phyloP scores from a whole-genome alignment of 1,140 invertebrate species.

The Temnothorax curvispinosus region DNA sequence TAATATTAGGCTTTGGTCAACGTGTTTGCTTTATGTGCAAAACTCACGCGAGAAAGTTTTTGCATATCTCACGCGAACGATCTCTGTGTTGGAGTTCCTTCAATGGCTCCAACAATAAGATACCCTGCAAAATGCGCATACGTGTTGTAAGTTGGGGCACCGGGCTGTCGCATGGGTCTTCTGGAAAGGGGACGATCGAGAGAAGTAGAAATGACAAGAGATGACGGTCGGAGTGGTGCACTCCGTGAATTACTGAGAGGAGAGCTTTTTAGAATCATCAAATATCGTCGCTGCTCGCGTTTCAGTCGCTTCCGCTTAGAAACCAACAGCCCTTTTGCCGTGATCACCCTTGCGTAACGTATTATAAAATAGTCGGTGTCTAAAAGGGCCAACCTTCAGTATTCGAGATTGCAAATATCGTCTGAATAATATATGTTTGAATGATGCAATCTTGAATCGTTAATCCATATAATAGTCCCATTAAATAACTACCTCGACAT shows the following conservation, averaged over 20 bases:
- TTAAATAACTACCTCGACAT: constrained; percentile 22
- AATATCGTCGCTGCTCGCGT: constrained; percentile 37
- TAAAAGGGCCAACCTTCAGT: not conserved
- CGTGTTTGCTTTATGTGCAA: constrained; percentile 20
- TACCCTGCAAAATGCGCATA: not conserved
- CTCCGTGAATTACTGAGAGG: constrained; percentile 39
- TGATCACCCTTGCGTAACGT: not conserved
- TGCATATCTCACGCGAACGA: constrained; percentile 31
- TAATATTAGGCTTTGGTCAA: constrained; percentile 23
- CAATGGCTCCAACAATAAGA: constrained; percentile 39
- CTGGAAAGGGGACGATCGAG: constrained; percentile 58
- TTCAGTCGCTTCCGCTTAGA: constrained; percentile 40
- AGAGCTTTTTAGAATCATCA: constrained; percentile 65
- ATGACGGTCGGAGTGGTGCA: constrained; percentile 65
- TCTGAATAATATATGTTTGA: constrained; percentile 2
- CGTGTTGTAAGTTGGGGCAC: not conserved
- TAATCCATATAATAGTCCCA: not conserved
- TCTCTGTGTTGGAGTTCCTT: not conserved
- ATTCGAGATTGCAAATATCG: not conserved
- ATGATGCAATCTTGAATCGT: constrained; percentile 13
- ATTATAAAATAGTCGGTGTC: not conserved
- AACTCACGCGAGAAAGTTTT: constrained; percentile 8
- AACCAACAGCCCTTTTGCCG: constrained; percentile 28
- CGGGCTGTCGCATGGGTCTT: not conserved
- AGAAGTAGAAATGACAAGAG: constrained; percentile 62